Base-by-base conservation (phyloP, 2,888 invertebrate genomes). In the Chloroclysta siterata region DNA sequence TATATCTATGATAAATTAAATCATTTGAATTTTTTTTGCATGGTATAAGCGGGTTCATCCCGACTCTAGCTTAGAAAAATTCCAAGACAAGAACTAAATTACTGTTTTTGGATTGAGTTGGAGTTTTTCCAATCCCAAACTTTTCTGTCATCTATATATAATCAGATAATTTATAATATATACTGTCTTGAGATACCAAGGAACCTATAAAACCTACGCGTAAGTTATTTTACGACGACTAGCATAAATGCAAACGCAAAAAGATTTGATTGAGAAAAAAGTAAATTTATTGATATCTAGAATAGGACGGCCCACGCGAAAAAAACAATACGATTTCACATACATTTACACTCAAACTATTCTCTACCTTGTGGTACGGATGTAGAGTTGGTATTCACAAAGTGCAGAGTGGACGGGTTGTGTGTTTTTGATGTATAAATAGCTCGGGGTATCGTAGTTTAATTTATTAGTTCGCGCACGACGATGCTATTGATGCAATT, bases 401-500 rank as follows among this genome's bases (percentile, higher is more conserved):
- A 17, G 8, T 10, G 54, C n/a, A 42, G 28, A 28, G 48, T 41
- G n/a, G 55, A 11, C 28, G 47, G 52, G 53, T 59, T 61, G 55
- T 65, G 55, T 53, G 60, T 55, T 59, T 15, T 29, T 46, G n/a
- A 22, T 53, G 53, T 68, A 59, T 63, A 65, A 69, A 64, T 57
- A 64, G 59, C 63, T 60, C 59, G 63, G 57, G 57, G 59, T 69
- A 69, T 68, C 71, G 65, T 59, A 47, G 59, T 60, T 62, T 63
- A 63, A 70, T 72, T 72, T 69, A 70, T 72, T 64, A 64, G 63
- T 58, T 68, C 63, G 69, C 65, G 63, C 65, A 62, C 59, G 59
- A 69, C 63, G 60, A 36, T 29, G 10, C 54, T 72, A 75, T 76
- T 72, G 71, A 72, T 59, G 72, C 76, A 75, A 78, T 77, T 75